These are phyloP conservation scores for Aratinga solstitialis DNA, from an alignment of 2,797 vertebrate genomes.

Conservation along the genomic window DNA sequence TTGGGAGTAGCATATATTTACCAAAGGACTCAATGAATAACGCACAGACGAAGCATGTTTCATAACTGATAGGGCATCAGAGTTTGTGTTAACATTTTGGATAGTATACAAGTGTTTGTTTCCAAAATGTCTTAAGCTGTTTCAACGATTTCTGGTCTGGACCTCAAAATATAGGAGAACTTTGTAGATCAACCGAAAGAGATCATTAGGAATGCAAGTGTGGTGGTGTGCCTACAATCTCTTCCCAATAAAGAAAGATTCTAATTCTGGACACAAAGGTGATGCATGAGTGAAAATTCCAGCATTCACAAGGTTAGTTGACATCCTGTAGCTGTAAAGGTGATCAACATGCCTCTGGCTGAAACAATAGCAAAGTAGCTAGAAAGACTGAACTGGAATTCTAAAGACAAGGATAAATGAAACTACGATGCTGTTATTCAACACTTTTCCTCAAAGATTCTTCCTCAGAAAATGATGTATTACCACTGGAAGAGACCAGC, in stretches of 20 bases:
- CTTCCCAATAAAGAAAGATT: neutral
- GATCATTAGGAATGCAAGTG: neutral
- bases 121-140: neutral
- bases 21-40: neutral
- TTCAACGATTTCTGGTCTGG: neutral
- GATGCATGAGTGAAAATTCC: neutral
- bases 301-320: neutral
- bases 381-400: neutral
- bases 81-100: neutral
- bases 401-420: neutral
- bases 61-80: neutral
- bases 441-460: neutral
- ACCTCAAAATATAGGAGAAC: neutral
- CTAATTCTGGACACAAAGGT: neutral
- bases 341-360: neutral
- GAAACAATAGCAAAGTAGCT: neutral
- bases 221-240: neutral
- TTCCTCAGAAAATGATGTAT: neutral
- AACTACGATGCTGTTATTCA: neutral
- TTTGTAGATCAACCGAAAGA: neutral
- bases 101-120: neutral
- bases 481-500: neutral
- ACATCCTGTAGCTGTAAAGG: neutral
- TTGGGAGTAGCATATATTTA: neutral
- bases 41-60: neutral